Percentiles rank a stretch among this genome's conserved stretches.
These are phyloP conservation scores for Oenanthe melanoleuca DNA, from an alignment of 2,113 vertebrate species.

Conservation along the genomic window DNA sequence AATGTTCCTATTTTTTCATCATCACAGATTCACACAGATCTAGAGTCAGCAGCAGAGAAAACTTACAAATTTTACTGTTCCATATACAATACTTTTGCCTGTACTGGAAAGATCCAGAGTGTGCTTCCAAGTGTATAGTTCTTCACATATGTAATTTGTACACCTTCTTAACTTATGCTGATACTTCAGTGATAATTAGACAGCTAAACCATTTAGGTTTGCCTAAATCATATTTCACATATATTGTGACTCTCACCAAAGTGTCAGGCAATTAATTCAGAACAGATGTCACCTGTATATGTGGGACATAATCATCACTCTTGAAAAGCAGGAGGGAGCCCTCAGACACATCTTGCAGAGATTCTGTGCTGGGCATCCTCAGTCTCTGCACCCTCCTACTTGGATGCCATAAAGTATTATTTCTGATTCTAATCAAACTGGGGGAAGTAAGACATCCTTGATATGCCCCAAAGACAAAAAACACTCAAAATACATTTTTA, in stretches of 20 bases:
- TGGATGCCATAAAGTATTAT: not conserved
- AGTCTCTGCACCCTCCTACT: not conserved
- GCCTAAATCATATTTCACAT: not conserved
- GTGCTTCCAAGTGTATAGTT: conserved; percentile 28
- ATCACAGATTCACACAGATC: not conserved
- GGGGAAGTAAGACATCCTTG: not conserved
- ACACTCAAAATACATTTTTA: not conserved
- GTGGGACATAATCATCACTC: not conserved
- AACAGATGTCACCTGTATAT: not conserved
- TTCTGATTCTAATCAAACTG: not conserved
- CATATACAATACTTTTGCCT: not conserved
- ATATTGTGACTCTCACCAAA: not conserved
- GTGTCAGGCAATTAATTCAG: not conserved
- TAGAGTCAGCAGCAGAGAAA: conserved; percentile 7
- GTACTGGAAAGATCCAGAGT: not conserved
- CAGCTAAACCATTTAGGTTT: not conserved
- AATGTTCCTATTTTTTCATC: not conserved
- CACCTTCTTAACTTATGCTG: not conserved
- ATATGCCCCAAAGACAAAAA: not conserved
- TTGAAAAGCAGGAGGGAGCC: rapidly evolving
- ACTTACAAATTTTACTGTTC: not conserved
- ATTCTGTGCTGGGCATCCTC: not conserved
- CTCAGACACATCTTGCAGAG: not conserved
- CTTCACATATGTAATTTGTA: conserved; percentile 7
- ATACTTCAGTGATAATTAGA: not conserved